These are phyloP conservation scores for Ctenomys sociabilis DNA, from an alignment of 2,113 vertebrate species.

Conservation along the genomic window DNA sequence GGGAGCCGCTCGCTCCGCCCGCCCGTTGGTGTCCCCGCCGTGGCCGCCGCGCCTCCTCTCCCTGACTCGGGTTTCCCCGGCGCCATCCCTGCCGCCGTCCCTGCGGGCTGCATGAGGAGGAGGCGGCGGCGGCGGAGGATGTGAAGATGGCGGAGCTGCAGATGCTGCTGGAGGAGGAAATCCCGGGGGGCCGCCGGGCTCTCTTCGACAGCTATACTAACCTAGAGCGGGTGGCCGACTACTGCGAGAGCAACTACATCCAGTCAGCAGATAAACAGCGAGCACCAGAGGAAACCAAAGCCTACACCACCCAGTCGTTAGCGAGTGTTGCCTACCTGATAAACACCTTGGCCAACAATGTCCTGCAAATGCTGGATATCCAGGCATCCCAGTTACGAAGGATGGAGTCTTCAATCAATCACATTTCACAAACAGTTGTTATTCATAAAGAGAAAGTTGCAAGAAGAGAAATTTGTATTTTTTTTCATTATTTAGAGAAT, in stretches of 20 bases:
- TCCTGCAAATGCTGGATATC: conserved; percentile 99
- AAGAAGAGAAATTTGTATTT: too few species aligned
- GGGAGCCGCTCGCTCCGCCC: too few species aligned
- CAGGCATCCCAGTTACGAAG: too few species aligned
- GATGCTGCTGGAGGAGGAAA: conserved; percentile 99
- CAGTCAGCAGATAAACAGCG: conserved; percentile 98
- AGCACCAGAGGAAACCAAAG: conserved; percentile 99
- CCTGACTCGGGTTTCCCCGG: too few species aligned
- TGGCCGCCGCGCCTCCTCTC: too few species aligned
- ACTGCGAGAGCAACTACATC: conserved; percentile 98
- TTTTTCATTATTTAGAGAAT: too few species aligned
- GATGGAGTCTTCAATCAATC: too few species aligned
- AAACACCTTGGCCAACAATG: conserved; percentile 99
- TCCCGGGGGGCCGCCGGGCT: conserved; percentile 96
- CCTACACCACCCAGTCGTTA: conserved; percentile 98
- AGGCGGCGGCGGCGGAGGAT: conserved; percentile 86
- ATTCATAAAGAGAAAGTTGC: conserved; percentile 99
- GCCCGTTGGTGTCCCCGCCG: too few species aligned
- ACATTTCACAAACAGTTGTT: conserved; percentile 95
- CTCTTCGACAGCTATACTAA: conserved; percentile 97
- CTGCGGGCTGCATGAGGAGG: too few species aligned
- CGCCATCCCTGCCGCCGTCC: too few species aligned
- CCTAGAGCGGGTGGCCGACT: conserved; percentile 96
- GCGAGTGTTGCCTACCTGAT: conserved; percentile 99
- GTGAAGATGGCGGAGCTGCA: conserved; percentile 99